Evolutionary conservation across 1,140 invertebrate species (phyloP).

Genomic region (Brachionus sp.): DNA sequence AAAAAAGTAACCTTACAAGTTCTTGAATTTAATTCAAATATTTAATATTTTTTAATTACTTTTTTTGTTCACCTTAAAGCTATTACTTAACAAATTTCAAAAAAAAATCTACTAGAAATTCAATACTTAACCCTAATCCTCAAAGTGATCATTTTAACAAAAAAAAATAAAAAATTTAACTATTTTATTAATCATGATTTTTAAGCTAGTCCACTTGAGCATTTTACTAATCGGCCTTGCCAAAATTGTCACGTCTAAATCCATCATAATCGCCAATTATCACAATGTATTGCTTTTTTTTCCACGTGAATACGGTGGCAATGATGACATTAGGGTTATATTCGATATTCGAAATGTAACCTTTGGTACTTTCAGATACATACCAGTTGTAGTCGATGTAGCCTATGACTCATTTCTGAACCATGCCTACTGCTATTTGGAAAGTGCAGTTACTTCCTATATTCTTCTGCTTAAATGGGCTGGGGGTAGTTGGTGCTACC

Average conservation of each 20-base stretch:
- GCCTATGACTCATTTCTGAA: conserved; percentile 43
- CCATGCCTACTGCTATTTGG: conserved; percentile 37
- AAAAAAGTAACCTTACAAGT: not conserved
- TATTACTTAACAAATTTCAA: not conserved
- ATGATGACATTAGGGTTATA: conserved; percentile 31
- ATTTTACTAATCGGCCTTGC: not conserved
- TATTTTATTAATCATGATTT: not conserved
- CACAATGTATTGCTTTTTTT: conserved; percentile 40
- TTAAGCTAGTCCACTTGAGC: not conserved
- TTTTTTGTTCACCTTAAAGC: not conserved
- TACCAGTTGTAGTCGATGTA: conserved; percentile 33
- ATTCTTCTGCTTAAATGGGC: conserved; percentile 23
- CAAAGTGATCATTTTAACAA: not conserved
- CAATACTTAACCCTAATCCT: not conserved
- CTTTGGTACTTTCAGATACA: conserved; percentile 38
- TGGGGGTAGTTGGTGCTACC: conserved; percentile 35
- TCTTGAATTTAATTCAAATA: conserved; percentile 11
- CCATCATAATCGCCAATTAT: conserved; percentile 38
- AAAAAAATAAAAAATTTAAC: not conserved
- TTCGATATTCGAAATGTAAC: conserved; percentile 24
- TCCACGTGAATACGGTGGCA: conserved; percentile 41
- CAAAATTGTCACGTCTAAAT: not conserved
- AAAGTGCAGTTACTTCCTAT: conserved; percentile 33
- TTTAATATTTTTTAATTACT: not conserved
- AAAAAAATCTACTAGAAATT: not conserved